Conservation (phyloP, 2,888 invertebrate genomes). For the Drosophila suboccidentalis region DNA sequence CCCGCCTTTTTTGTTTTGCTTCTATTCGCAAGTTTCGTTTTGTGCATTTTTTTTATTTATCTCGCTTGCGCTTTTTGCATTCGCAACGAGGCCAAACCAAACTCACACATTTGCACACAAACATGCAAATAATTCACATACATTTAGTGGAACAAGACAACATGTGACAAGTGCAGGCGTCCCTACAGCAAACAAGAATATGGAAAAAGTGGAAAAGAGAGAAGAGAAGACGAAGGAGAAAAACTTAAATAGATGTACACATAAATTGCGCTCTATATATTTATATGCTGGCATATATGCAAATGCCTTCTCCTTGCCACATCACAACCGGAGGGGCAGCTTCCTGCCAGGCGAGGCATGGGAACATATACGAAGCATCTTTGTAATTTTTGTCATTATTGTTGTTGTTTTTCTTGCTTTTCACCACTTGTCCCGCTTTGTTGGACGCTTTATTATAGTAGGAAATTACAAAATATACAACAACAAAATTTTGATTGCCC, state of each 20-base stretch:
- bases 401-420: constrained; percentile 19
- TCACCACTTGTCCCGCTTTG: constrained; percentile 34
- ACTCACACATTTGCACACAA: constrained; percentile 25
- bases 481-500: constrained; percentile 39
- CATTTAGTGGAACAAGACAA: constrained; percentile 49
- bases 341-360: neutral
- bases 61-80: constrained; percentile 71
- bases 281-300: constrained; percentile 72
- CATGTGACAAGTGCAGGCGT: constrained; percentile 69
- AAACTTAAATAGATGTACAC: constrained; percentile 74
- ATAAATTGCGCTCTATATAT: constrained; percentile 75
- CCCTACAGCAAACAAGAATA: constrained; percentile 30
- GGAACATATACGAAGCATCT: constrained; percentile 35
- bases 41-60: constrained; percentile 47
- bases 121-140: constrained; percentile 68
- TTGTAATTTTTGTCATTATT: constrained; percentile 73
- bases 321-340: constrained; percentile 23
- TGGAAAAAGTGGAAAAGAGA: neutral
- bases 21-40: constrained; percentile 33
- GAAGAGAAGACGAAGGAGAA: constrained; percentile 20
- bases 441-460: constrained; percentile 27
- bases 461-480: constrained; percentile 45
- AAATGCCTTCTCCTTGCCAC: constrained; percentile 49
- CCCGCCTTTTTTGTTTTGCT: constrained; percentile 42
- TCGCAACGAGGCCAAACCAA: constrained; percentile 71